Conservation (phyloP, 2,888 invertebrate species). For the Rhorus exstirpatorius region DNA sequence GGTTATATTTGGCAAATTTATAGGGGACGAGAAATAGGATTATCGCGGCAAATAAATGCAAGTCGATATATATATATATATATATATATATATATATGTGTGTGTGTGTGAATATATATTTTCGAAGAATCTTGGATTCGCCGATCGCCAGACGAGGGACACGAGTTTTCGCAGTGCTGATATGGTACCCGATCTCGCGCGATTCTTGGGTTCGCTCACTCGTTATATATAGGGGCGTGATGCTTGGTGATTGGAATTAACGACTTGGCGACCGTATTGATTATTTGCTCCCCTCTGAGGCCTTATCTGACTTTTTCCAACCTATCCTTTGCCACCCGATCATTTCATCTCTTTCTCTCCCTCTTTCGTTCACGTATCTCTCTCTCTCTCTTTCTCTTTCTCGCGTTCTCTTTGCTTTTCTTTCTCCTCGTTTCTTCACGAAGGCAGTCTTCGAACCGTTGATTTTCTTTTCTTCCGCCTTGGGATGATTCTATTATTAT, state of each 20-base stretch:
- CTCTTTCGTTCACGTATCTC: slow-evolving; percentile 60
- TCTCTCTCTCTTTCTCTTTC: slow-evolving; percentile 62
- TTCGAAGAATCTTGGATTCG: not conserved
- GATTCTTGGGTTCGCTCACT: slow-evolving; percentile 58
- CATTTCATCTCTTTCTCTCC: slow-evolving; percentile 53
- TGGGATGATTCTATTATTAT: slow-evolving; percentile 49
- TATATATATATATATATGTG: too few species aligned
- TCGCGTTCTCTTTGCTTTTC: slow-evolving; percentile 49
- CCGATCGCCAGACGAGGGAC: slow-evolving; percentile 14
- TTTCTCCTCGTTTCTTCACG: slow-evolving; percentile 31
- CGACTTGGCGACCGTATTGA: slow-evolving; percentile 83
- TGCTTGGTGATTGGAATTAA: slow-evolving; percentile 83
- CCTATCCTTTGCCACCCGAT: slow-evolving; percentile 69
- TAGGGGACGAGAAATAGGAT: too few species aligned
- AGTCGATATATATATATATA: too few species aligned
- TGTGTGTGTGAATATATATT: not conserved
- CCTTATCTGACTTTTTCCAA: slow-evolving; percentile 71
- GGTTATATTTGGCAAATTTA: too few species aligned
- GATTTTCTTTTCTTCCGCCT: slow-evolving; percentile 62
- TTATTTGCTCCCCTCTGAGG: slow-evolving; percentile 77
- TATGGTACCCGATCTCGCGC: slow-evolving; percentile 56
- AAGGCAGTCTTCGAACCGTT: slow-evolving; percentile 51
- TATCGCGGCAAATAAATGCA: too few species aligned
- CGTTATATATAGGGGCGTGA: slow-evolving; percentile 75
- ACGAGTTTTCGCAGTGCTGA: slow-evolving; percentile 19